Evolutionary conservation across 2,797 vertebrate genomes (phyloP).

Genomic region (Pangasius larnaudii): DNA sequence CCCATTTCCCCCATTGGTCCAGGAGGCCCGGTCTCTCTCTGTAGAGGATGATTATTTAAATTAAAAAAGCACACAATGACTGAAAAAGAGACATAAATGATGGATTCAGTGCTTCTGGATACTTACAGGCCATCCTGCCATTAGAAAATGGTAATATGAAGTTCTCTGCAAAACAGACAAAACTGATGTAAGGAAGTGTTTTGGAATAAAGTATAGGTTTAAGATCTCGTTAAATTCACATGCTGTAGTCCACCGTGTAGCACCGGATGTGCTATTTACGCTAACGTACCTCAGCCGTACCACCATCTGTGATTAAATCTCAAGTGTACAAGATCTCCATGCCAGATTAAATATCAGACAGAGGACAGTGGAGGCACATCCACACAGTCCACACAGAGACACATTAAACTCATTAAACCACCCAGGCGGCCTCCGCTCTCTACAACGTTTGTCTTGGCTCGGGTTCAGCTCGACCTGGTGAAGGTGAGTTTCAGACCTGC

Average conservation of each 20-base stretch:
- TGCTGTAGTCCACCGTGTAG: not conserved
- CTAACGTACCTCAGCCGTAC: not conserved
- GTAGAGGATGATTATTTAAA: conserved; percentile 24
- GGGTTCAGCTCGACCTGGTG: conserved; percentile 48
- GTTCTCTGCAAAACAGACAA: conserved; percentile 73
- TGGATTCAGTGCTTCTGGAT: conserved; percentile 1
- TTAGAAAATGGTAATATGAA: conserved; percentile 76
- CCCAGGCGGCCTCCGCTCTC: conserved; percentile 55
- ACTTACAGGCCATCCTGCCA: conserved; percentile 83
- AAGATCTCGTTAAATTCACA: conserved; percentile 17
- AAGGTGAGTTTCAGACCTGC: conserved; percentile 51
- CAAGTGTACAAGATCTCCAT: not conserved
- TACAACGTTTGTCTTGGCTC: conserved; percentile 67
- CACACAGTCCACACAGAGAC: conserved; percentile 50
- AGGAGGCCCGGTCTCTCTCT: conserved; percentile 72
- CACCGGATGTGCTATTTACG: conserved; percentile 10
- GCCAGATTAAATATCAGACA: conserved; percentile 28
- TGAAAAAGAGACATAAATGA: not conserved
- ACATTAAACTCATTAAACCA: conserved; percentile 60
- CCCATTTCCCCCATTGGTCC: conserved; percentile 78
- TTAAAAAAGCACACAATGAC: not conserved
- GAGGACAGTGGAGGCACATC: conserved; percentile 45
- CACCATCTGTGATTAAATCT: conserved; percentile 15
- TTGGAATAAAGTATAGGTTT: not conserved
- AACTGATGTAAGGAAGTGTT: conserved; percentile 1